These are phyloP conservation scores for Drosophila jambulina DNA, from an alignment of 1,140 invertebrate species.

Conservation along the genomic window DNA sequence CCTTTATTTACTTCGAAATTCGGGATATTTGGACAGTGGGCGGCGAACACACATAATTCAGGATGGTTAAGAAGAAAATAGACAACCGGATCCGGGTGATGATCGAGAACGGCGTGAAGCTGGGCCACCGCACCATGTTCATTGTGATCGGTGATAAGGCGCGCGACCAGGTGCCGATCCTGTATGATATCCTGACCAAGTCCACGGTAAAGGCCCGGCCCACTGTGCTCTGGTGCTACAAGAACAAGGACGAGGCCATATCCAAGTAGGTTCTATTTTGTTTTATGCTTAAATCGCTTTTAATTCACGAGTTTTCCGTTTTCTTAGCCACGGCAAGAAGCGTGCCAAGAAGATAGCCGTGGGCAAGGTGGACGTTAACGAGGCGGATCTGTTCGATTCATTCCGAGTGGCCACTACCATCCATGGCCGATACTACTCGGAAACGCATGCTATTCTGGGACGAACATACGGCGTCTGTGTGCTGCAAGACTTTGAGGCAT, in stretches of 20 bases:
- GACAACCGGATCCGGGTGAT: conserved; percentile 97
- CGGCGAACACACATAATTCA: background rate
- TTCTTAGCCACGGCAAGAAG: conserved; percentile 95
- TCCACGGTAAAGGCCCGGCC: conserved; percentile 96
- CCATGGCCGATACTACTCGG: conserved; percentile 98
- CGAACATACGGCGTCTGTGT: conserved; percentile 99
- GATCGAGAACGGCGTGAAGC: conserved; percentile 98
- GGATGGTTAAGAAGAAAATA: conserved; percentile 96
- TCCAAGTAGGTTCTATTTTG: conserved; percentile 88
- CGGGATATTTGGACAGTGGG: background rate
- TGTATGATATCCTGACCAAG: conserved; percentile 99
- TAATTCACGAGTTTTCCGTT: conserved; percentile 39
- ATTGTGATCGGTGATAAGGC: conserved; percentile 98
- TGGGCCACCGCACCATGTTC: conserved; percentile 96
- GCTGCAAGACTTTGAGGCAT: conserved; percentile 99
- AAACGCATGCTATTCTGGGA: conserved; percentile 99
- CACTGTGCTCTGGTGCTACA: conserved; percentile 99
- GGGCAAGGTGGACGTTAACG: conserved; percentile 95
- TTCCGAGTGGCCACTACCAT: conserved; percentile 99
- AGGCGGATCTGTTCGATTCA: conserved; percentile 98
- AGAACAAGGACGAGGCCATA: conserved; percentile 94
- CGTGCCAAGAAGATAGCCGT: conserved; percentile 96
- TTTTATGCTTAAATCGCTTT: background rate
- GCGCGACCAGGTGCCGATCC: conserved; percentile 97
- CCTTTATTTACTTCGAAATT: conserved; percentile 6